A percentile compares a stretch with the other conserved stretches of the same genome.
phyloP scores from a whole-genome alignment of 2,797 vertebrate genomes.

The Parambassis ranga region DNA sequence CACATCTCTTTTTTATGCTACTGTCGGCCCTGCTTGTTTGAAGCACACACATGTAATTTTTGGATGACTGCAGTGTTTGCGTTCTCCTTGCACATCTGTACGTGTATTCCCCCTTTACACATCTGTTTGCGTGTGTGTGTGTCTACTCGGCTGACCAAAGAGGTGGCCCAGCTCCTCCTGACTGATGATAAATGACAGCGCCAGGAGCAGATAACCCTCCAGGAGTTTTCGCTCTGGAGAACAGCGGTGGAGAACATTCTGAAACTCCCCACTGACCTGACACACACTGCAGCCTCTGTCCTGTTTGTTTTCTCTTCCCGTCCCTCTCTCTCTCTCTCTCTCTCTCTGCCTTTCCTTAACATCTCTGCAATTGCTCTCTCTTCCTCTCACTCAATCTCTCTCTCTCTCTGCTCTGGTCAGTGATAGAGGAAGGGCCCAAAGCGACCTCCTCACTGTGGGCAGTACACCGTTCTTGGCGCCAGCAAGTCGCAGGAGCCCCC shows the following conservation, averaged over 20 bases:
- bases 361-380: slow-evolving; percentile 53
- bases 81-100: slow-evolving; percentile 31
- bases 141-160: slow-evolving; percentile 24
- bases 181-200: slow-evolving; percentile 97
- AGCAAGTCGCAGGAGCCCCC: slow-evolving; percentile 92
- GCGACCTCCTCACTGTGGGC: slow-evolving; percentile 93
- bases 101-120: slow-evolving; percentile 27
- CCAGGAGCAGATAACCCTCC: slow-evolving; percentile 96
- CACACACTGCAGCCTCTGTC: slow-evolving; percentile 96
- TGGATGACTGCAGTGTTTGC: background rate
- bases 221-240: slow-evolving; percentile 86
- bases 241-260: slow-evolving; percentile 96
- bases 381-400: slow-evolving; percentile 18
- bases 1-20: slow-evolving; percentile 35
- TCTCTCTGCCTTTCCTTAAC: slow-evolving; percentile 61
- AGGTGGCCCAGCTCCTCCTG: slow-evolving; percentile 65
- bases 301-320: slow-evolving; percentile 96
- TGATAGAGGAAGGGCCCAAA: slow-evolving; percentile 93
- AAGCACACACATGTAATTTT: background rate
- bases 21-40: background rate
- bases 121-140: slow-evolving; percentile 37
- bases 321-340: slow-evolving; percentile 83
- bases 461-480: slow-evolving; percentile 92
- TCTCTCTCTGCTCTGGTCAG: slow-evolving; percentile 84
- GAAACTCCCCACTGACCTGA: slow-evolving; percentile 96